Evolutionary conservation across 2,113 vertebrate species (phyloP).

Genomic region (Montifringilla adamsi): DNA sequence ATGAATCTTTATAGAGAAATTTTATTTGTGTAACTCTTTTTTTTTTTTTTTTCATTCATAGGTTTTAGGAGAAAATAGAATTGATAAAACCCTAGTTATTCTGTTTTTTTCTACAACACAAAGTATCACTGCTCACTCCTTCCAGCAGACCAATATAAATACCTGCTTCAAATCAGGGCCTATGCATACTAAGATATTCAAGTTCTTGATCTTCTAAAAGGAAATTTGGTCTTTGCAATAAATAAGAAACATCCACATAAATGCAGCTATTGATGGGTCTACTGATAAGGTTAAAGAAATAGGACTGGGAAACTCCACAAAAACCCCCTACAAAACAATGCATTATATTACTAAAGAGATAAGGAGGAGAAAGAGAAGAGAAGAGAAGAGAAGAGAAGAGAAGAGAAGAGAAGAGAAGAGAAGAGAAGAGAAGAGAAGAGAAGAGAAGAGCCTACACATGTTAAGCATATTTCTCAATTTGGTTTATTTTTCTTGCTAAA

Average conservation of each 20-base stretch:
- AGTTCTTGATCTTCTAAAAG: not conserved
- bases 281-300: not conserved
- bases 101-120: not conserved
- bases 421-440: too few species aligned
- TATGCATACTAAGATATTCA: not conserved
- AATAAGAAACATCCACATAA: not conserved
- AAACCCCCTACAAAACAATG: rapidly evolving
- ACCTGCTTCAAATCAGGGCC: not conserved
- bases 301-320: not conserved
- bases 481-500: not conserved
- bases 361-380: too few species aligned
- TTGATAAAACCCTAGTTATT: not conserved
- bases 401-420: too few species aligned
- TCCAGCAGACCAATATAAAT: not conserved
- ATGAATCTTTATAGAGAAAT: not conserved
- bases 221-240: not conserved
- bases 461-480: not conserved
- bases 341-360: not conserved
- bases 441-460: rapidly evolving
- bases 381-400: too few species aligned
- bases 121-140: not conserved
- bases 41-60: not conserved
- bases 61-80: not conserved
- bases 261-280: not conserved
- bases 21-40: not conserved